Evolutionary conservation across 2,797 vertebrate species (phyloP), one percentile per base, ranked within the genome.

Genomic region (Anguilla marmorata): DNA sequence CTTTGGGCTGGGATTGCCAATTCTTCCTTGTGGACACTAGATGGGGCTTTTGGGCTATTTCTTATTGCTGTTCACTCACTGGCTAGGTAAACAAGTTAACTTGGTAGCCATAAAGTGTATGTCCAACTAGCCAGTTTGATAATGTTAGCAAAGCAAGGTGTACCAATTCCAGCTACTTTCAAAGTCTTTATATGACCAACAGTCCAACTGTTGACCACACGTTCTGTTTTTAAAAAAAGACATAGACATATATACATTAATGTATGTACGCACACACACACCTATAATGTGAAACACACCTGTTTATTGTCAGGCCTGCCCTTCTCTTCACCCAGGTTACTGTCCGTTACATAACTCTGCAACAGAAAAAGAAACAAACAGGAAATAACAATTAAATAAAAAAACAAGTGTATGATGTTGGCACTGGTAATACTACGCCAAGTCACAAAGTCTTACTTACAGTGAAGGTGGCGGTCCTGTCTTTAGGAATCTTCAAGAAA

Each of bases 401-500:
- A 14, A 37, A 3, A 76, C 12, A 33, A 76, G 3, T 0, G 3
- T 14, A 76, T 30, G 27, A 24, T 8, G 27, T 3, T 16, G 5
- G 37, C 12, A 48, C 14, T 45, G 3, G 21, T 80, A 45, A 80
- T 19, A 76, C 21, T 41, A 24, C 33, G 6, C 7, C 2, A 80
- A 76, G 16, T 12, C 12, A 30, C 30, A 37, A 76, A 14, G 27
- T 7, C 27, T 33, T 45, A 21, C 76, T 80, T 24, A 80, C 76
- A 24, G 76, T 80, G 76, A 80, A 80, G 76, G 76, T 80, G 76
- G 37, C 3, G 21, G 76, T 48, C 41, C 41, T 80, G 0, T 80
- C 76, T 93, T 88, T 93, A 5, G 89, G 91, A 69, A 92, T 58
- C 24, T 89, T 91, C 87, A 90, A 93, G 80, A 89, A 93, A 76